Percentiles rank a stretch among this genome's conserved stretches.
Conservation (phyloP, 2,113 vertebrate genomes). For the Chascanopsetta lugubris region DNA sequence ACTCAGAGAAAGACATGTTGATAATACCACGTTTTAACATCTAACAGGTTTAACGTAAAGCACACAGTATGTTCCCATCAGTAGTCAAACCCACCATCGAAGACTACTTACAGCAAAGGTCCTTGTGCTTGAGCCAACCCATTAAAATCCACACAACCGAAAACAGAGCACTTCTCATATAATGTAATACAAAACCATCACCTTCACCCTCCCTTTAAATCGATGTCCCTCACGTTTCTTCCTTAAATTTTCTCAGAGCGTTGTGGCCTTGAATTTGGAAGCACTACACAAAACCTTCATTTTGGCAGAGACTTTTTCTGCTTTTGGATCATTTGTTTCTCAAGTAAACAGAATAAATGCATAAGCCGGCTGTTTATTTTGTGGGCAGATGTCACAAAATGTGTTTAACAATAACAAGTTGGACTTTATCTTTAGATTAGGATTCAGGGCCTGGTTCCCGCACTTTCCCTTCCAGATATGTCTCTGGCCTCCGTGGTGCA, state of each 20-base stretch:
- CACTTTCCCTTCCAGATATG: constrained; percentile 23
- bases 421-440: constrained; percentile 22
- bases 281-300: background rate
- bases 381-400: background rate
- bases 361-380: background rate
- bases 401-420: background rate
- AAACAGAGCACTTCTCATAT: background rate
- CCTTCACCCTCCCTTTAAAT: no score
- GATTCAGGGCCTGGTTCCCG: background rate
- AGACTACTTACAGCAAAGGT: constrained; percentile 6
- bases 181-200: background rate
- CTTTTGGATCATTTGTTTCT: background rate
- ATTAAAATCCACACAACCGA: constrained; percentile 6
- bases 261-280: no score
- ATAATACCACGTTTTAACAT: no score
- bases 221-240: no score
- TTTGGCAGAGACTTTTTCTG: background rate
- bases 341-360: background rate
- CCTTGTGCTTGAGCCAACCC: background rate
- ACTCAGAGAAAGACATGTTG: no score
- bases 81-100: no score
- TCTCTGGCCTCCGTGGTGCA: constrained; percentile 21
- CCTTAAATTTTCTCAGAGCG: no score
- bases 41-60: no score
- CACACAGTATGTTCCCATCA: no score